These are phyloP conservation scores for Drosophila affinis DNA, from an alignment of 2,888 invertebrate genomes.

Conservation along the genomic window DNA sequence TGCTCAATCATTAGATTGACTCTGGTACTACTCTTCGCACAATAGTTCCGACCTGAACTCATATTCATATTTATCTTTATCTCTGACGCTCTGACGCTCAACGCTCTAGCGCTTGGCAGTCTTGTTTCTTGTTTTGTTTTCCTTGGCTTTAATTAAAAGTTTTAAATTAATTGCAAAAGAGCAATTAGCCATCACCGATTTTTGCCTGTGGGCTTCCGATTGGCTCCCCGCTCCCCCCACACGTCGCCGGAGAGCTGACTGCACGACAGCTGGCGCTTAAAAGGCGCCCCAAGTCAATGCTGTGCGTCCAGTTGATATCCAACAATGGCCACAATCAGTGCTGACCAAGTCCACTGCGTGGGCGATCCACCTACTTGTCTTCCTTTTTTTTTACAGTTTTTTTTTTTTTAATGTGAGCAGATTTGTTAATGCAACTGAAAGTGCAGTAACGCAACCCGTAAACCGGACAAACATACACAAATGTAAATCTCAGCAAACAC, in stretches of 20 bases:
- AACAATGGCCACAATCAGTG: constrained; percentile 9
- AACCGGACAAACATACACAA: constrained; percentile 25
- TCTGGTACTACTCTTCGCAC: not conserved
- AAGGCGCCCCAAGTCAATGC: constrained; percentile 51
- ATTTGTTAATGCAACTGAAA: constrained; percentile 29
- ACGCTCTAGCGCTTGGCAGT: not conserved
- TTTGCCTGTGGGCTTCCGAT: constrained; percentile 41
- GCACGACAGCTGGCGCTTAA: constrained; percentile 34
- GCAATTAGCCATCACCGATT: constrained; percentile 46
- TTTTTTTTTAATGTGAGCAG: constrained; percentile 34
- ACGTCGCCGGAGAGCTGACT: not conserved
- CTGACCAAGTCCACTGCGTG: constrained; percentile 23
- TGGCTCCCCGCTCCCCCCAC: not conserved
- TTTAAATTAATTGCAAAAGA: constrained; percentile 53
- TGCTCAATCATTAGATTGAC: constrained; percentile 55
- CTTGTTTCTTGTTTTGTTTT: constrained; percentile 23
- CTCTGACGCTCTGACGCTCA: not conserved
- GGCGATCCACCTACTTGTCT: constrained; percentile 21
- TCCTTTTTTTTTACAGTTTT: constrained; percentile 9
- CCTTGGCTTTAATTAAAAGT: constrained; percentile 67
- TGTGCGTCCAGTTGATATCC: constrained; percentile 62
- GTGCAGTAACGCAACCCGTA: constrained; percentile 38
- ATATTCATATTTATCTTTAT: constrained; percentile 36
- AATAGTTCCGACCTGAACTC: constrained; percentile 39
- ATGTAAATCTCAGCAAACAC: constrained; percentile 21